Evolutionary conservation across 2,888 invertebrate genomes (phyloP), one percentile per base, ranked within the genome.

Genomic region (Erebia palarica): DNA sequence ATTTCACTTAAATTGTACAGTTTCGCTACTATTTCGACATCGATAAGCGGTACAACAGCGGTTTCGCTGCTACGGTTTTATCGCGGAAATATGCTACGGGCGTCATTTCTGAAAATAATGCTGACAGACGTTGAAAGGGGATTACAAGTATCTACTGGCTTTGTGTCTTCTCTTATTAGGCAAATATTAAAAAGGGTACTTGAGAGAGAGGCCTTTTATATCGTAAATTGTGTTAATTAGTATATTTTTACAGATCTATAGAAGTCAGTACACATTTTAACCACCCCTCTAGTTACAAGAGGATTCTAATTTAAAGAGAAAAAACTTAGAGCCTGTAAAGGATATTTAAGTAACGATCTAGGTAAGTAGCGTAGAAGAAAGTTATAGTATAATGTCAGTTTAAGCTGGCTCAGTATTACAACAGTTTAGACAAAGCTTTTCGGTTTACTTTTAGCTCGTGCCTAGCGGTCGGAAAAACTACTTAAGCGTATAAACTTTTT

Each of bases 21-120:
- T 36, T 36, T 36, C 36, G 36, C 36, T 36, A 36, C 36, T 36
- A 36, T 36, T 36, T 7, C 36, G 36, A 5, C 36, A 36, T 36
- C 2, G 5, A 36, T 36, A 36, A 36, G 36, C 36, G 36, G 36
- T 36, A 36, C 36, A 36, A 36, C 36, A 36, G 36, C 36, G 7
- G 36, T 36, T 36, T 36, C 36, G 36, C 7, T 36, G 36, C 7
- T 5, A 36, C 36, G 7, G 36, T 36, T 36, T 36, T 36, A 36
- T 7, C 36, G 36, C 36, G 7, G 36, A 36, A 36, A 36, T 36
- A 7, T 36, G 55, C 75, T 65, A 70, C 75, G 74, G 66, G 71
- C 64, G 71, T 74, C 70, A 65, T 47, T 75, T 65, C 65, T 63
- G 65, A 44, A 66, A 73, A 76, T 76, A 72, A 72, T 66, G 75